A percentile compares a stretch with the other conserved stretches of the same genome.
These are phyloP conservation scores for Microtus montanus DNA, from an alignment of 2,113 vertebrate species.

Conservation along the genomic window DNA sequence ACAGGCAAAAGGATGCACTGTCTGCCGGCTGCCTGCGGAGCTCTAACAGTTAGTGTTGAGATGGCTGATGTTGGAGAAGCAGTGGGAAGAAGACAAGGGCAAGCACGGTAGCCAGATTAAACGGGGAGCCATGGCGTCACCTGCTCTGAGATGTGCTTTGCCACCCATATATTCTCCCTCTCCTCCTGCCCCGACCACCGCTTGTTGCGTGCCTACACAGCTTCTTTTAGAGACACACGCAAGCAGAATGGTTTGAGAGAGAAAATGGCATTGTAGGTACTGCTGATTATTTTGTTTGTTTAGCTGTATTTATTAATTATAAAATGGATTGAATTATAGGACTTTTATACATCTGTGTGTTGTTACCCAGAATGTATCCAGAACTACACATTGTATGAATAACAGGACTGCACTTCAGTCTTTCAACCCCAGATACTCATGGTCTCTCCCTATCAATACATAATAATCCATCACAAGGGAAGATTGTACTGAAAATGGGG, in stretches of 20 bases:
- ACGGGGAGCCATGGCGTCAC: constrained; percentile 23
- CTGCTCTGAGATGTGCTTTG: constrained; percentile 51
- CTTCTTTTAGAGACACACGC: constrained; percentile 66
- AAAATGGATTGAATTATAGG: not conserved
- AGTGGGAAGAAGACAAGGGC: not conserved
- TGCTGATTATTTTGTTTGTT: constrained; percentile 35
- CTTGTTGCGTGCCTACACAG: not conserved
- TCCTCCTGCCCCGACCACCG: not conserved
- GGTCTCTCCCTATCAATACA: constrained; percentile 61
- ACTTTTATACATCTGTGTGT: not conserved
- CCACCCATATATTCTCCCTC: not conserved
- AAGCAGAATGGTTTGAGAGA: constrained; percentile 66
- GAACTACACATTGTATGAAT: not conserved
- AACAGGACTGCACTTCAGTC: not conserved
- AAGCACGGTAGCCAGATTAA: constrained; percentile 25
- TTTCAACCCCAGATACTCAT: constrained; percentile 18
- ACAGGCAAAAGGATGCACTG: not conserved
- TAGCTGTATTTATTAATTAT: not conserved
- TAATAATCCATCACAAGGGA: constrained; percentile 71
- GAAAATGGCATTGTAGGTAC: constrained; percentile 69
- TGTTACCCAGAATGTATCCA: not conserved
- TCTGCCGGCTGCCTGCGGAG: not conserved
- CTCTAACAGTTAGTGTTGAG: not conserved
- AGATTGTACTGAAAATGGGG: not conserved
- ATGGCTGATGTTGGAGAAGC: constrained; percentile 28